A percentile compares a stretch with the other conserved stretches of the same genome.
phyloP scores from a whole-genome alignment of 1,140 invertebrate species.

The Drosophila pallidifrons region DNA sequence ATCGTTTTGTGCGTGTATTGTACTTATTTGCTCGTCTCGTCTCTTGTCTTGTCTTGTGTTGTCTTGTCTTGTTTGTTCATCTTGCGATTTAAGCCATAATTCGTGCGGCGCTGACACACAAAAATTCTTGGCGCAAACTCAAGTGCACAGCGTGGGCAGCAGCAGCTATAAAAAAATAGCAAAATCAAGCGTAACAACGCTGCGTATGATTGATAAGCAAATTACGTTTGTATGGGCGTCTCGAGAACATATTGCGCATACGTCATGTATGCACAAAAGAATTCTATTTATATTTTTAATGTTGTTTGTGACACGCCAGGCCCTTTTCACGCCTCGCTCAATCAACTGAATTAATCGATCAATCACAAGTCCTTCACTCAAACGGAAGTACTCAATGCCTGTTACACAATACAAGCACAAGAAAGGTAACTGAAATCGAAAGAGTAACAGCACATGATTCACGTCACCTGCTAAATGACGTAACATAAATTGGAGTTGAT shows the following conservation, averaged over 20 bases:
- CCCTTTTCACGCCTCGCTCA: constrained; percentile 52
- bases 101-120: constrained; percentile 74
- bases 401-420: constrained; percentile 10
- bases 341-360: constrained; percentile 47
- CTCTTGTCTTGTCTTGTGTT: constrained; percentile 57
- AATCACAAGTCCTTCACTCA: constrained; percentile 63
- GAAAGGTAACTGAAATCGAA: constrained; percentile 21
- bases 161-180: not conserved
- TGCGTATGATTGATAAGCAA: constrained; percentile 81
- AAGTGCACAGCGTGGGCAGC: constrained; percentile 57
- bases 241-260: constrained; percentile 49
- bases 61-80: constrained; percentile 44
- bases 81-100: constrained; percentile 68
- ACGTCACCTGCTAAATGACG: constrained; percentile 53
- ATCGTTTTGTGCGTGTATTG: constrained; percentile 31
- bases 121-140: constrained; percentile 61
- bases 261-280: constrained; percentile 48
- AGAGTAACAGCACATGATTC: constrained; percentile 53
- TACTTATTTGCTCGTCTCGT: constrained; percentile 47
- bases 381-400: constrained; percentile 54
- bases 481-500: constrained; percentile 54
- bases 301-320: constrained; percentile 23
- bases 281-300: constrained; percentile 4
- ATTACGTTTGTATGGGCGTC: constrained; percentile 41
- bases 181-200: constrained; percentile 37